Evolutionary conservation across 1,140 invertebrate species (phyloP).

Genomic region (Drosophila pandora): DNA sequence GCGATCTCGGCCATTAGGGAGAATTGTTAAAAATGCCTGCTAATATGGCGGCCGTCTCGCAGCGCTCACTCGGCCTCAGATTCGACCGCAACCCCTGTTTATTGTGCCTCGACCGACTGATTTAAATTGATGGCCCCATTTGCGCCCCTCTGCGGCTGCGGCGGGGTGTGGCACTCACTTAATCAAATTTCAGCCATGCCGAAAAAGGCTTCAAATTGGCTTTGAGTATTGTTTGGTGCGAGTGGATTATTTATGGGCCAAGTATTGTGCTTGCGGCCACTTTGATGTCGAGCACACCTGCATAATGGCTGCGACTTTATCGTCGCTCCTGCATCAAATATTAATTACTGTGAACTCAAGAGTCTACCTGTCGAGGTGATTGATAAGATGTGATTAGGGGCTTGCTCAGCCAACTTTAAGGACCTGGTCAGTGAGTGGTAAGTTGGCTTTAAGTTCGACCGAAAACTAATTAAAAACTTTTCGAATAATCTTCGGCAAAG

Average conservation of each 20-base stretch:
- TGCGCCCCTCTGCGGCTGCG: background rate
- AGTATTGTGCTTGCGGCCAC: slow-evolving; percentile 43
- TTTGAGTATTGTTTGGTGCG: slow-evolving; percentile 15
- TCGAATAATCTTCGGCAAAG: slow-evolving; percentile 18
- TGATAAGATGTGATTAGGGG: slow-evolving; percentile 34
- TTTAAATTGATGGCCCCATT: slow-evolving; percentile 75
- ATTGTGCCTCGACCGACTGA: slow-evolving; percentile 67
- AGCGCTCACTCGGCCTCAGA: background rate
- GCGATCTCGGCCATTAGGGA: slow-evolving; percentile 59
- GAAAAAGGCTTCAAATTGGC: slow-evolving; percentile 58
- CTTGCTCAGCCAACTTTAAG: background rate
- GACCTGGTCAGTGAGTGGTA: background rate
- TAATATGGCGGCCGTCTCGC: slow-evolving; percentile 51
- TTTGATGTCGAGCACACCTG: slow-evolving; percentile 47
- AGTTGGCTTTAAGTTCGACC: background rate
- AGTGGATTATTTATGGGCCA: slow-evolving; percentile 51
- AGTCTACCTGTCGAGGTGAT: slow-evolving; percentile 25
- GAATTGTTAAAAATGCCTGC: slow-evolving; percentile 79
- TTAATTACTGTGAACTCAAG: slow-evolving; percentile 51
- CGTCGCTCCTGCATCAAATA: slow-evolving; percentile 42
- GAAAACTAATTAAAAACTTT: slow-evolving; percentile 39
- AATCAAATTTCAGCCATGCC: slow-evolving; percentile 70
- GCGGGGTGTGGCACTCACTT: slow-evolving; percentile 63
- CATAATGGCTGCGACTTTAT: slow-evolving; percentile 51
- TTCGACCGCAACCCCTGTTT: slow-evolving; percentile 55